Conservation (phyloP, 2,888 invertebrate genomes). For the Proisotoma minuta region DNA sequence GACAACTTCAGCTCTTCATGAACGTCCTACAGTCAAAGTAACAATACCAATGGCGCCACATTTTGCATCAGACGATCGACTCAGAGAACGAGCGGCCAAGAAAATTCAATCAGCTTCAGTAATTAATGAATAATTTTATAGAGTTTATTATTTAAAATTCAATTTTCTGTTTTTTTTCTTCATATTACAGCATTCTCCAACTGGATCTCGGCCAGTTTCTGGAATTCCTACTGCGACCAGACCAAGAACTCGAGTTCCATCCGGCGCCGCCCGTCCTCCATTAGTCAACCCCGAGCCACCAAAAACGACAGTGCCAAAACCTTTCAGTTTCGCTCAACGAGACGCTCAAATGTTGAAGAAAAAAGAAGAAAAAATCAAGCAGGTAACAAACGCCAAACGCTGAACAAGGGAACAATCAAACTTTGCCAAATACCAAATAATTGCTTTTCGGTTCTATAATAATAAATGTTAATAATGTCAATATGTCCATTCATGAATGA, state of each 20-base stretch:
- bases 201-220: neutral
- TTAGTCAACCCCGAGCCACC: too few species aligned
- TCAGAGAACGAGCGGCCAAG: constrained; percentile 34
- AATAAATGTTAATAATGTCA: neutral
- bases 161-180: neutral
- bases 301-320: constrained; percentile 51
- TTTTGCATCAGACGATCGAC: constrained; percentile 42
- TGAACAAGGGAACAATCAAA: too few species aligned
- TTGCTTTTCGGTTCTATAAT: constrained; percentile 2
- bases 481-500: neutral
- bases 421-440: too few species aligned
- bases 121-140: too few species aligned
- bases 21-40: constrained; percentile 19
- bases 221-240: neutral
- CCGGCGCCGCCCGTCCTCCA: constrained; percentile 9
- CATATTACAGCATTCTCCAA: neutral
- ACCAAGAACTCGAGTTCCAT: constrained; percentile 20
- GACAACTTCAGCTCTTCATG: constrained; percentile 17
- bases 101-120: constrained; percentile 7
- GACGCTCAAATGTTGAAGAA: constrained; percentile 58
- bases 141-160: too few species aligned
- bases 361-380: constrained; percentile 61
- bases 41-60: constrained; percentile 40
- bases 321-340: constrained; percentile 67
- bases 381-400: too few species aligned